These are phyloP conservation scores for Deladenus siricidicola DNA, from an alignment of 2,888 invertebrate genomes.

Conservation along the genomic window DNA sequence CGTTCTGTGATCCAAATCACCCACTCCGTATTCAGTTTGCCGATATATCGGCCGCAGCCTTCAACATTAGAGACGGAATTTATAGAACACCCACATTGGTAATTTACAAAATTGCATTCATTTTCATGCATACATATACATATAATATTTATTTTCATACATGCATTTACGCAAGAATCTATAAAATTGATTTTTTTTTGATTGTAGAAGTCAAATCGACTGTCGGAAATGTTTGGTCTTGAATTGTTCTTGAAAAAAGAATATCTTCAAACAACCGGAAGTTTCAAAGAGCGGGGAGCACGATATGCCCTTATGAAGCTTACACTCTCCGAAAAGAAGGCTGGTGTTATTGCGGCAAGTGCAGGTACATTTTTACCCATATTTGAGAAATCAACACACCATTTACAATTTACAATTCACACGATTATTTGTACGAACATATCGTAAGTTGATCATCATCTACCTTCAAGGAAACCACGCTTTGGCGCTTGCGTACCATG, in stretches of 20 bases:
- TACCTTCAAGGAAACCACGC: slow-evolving; percentile 76
- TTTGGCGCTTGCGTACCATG: slow-evolving; percentile 73
- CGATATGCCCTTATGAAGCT: slow-evolving; percentile 59
- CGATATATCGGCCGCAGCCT: slow-evolving; percentile 64
- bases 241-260: slow-evolving; percentile 87
- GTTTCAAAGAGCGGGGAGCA: slow-evolving; percentile 90
- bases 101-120: no score
- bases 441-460: no score
- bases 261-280: slow-evolving; percentile 86
- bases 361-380: no score
- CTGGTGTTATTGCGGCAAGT: slow-evolving; percentile 20
- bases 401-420: no score
- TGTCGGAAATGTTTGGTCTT: slow-evolving; percentile 67
- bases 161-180: background rate
- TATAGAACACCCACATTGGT: slow-evolving; percentile 61
- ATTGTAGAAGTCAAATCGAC: slow-evolving; percentile 72
- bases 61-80: slow-evolving; percentile 74
- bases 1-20: slow-evolving; percentile 41
- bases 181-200: background rate
- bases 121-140: no score
- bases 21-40: slow-evolving; percentile 44
- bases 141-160: no score
- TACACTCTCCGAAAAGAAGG: slow-evolving; percentile 2
- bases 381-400: no score
- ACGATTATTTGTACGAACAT: no score